These are phyloP conservation scores for Tachystola acroxantha DNA, from an alignment of 2,888 invertebrate species.

Conservation along the genomic window DNA sequence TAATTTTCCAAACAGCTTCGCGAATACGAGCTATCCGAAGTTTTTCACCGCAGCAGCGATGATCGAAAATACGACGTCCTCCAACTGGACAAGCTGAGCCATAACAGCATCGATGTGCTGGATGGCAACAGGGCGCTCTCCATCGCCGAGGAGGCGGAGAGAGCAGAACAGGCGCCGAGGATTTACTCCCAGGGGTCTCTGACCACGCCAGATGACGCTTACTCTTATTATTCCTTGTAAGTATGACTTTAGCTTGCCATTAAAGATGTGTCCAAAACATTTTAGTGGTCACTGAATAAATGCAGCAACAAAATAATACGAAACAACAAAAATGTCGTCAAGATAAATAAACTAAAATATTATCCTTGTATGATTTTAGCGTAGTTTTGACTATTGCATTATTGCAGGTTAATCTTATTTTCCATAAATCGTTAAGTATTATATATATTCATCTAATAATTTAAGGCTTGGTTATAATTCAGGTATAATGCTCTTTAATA, in stretches of 20 bases:
- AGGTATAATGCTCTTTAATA: too few species aligned
- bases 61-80: constrained; percentile 86
- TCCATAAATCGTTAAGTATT: too few species aligned
- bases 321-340: too few species aligned
- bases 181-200: constrained; percentile 70
- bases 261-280: too few species aligned
- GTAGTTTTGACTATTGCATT: too few species aligned
- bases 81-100: constrained; percentile 76
- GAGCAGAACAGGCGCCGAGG: constrained; percentile 81
- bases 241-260: constrained; percentile 19
- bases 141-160: constrained; percentile 88
- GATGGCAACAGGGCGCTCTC: constrained; percentile 86
- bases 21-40: constrained; percentile 92
- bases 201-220: constrained; percentile 63
- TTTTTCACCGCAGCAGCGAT: constrained; percentile 90
- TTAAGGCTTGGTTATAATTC: too few species aligned
- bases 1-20: constrained; percentile 81
- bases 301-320: too few species aligned
- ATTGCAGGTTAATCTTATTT: too few species aligned
- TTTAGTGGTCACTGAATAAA: too few species aligned
- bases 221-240: constrained; percentile 69
- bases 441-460: too few species aligned
- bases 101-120: constrained; percentile 79
- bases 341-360: too few species aligned
- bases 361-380: too few species aligned